phyloP scores from a whole-genome alignment of 2,113 vertebrate species.

The Riparia riparia region DNA sequence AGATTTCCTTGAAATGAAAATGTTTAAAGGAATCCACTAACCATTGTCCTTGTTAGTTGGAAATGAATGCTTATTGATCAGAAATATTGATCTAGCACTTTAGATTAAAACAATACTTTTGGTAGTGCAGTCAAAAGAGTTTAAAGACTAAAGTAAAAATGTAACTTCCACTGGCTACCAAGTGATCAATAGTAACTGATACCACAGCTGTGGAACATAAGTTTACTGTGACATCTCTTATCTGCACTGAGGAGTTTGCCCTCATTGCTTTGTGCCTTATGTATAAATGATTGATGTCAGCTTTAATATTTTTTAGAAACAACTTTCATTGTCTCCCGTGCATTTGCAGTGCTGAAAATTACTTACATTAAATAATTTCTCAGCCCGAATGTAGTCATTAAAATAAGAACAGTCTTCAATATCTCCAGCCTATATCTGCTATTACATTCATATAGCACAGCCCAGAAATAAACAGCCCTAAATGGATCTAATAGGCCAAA shows the following conservation, averaged over 20 bases:
- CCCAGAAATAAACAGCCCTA: conserved; percentile 32
- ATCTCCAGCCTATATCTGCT: conserved; percentile 24
- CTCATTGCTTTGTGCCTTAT: conserved; percentile 78
- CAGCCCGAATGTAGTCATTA: conserved; percentile 56
- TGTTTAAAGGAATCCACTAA: conserved; percentile 71
- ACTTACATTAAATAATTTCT: conserved; percentile 61
- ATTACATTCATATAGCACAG: not conserved
- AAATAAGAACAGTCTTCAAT: conserved; percentile 47
- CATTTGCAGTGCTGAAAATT: conserved; percentile 67
- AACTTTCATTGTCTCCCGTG: conserved; percentile 68
- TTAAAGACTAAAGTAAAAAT: conserved; percentile 82
- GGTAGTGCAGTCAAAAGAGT: conserved; percentile 77
- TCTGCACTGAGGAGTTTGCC: conserved; percentile 80
- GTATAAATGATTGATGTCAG: conserved; percentile 78
- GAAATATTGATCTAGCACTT: conserved; percentile 80
- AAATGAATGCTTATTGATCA: conserved; percentile 85
- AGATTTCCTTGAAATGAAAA: conserved; percentile 72
- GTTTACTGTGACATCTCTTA: conserved; percentile 84
- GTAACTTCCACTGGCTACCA: conserved; percentile 79
- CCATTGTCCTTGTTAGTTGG: conserved; percentile 78
- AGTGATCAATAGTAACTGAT: conserved; percentile 85
- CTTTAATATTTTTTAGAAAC: conserved; percentile 76
- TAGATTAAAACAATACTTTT: conserved; percentile 83
- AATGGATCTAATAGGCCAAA: not conserved
- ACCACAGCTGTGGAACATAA: conserved; percentile 81